phyloP scores from a whole-genome alignment of 2,888 invertebrate species.

The Pterostichus madidus region DNA sequence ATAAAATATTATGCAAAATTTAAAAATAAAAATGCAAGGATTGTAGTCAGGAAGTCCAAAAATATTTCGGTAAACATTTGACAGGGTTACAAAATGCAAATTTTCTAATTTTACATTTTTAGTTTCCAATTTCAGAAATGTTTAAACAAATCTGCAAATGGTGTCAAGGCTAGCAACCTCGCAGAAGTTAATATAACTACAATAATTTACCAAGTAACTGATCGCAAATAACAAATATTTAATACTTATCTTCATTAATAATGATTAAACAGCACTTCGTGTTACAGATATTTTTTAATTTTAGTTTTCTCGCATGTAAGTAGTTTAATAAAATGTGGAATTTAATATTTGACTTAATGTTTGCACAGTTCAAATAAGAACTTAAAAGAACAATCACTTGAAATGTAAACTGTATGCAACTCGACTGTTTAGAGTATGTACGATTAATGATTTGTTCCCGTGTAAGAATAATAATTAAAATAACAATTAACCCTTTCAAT shows the following conservation, averaged over 20 bases:
- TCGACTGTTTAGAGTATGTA: neutral
- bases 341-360: constrained; percentile 8
- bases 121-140: neutral
- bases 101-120: neutral
- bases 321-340: neutral
- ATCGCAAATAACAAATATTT: constrained; percentile 33
- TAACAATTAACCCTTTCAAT: constrained; percentile 59
- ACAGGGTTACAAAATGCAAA: constrained; percentile 13
- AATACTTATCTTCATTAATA: constrained; percentile 51
- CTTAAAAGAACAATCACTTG: constrained; percentile 1
- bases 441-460: constrained; percentile 24
- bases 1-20: too few species aligned
- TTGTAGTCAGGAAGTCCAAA: neutral
- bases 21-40: too few species aligned
- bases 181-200: constrained; percentile 16
- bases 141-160: constrained; percentile 23
- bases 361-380: constrained; percentile 34
- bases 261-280: constrained; percentile 19
- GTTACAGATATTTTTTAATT: constrained; percentile 16
- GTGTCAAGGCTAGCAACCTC: constrained; percentile 29
- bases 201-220: constrained; percentile 26
- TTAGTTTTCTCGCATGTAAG: neutral
- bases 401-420: constrained; percentile 28
- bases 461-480: constrained; percentile 45
- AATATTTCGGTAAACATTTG: neutral